phyloP scores from a whole-genome alignment of 2,888 invertebrate genomes.

The Galeopsomyia nigrocyanea region DNA sequence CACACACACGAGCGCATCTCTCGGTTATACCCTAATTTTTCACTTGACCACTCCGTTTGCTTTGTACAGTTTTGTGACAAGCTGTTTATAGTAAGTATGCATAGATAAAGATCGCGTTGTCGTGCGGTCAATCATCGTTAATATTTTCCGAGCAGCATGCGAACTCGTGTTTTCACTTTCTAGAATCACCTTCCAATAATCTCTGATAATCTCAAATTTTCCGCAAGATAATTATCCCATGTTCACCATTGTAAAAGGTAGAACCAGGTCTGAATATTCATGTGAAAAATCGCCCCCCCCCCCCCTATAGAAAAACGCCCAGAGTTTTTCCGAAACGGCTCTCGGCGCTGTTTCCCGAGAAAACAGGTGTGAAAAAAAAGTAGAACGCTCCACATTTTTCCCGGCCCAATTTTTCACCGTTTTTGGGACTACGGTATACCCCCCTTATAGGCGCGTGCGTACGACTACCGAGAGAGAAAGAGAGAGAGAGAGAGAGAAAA shows the following conservation, averaged over 20 bases:
- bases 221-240: neutral
- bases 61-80: too few relatives aligned
- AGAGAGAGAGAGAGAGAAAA: conserved; percentile 1
- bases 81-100: too few relatives aligned
- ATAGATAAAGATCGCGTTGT: too few relatives aligned
- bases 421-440: neutral
- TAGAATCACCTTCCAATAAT: too few relatives aligned
- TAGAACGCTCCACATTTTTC: conserved; percentile 5
- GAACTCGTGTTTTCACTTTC: too few relatives aligned
- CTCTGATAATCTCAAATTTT: too few relatives aligned
- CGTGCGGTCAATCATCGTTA: too few relatives aligned
- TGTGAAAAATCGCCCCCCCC: too few relatives aligned
- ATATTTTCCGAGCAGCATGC: too few relatives aligned
- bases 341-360: conserved; percentile 19
- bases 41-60: conserved; percentile 2
- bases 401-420: conserved; percentile 42
- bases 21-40: conserved; percentile 20
- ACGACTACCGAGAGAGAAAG: conserved; percentile 13
- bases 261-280: conserved; percentile 20
- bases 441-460: conserved; percentile 17
- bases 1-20: too few relatives aligned
- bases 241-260: neutral
- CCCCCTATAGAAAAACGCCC: too few relatives aligned
- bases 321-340: too few relatives aligned
- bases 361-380: conserved; percentile 40